These are phyloP conservation scores for Rhabdomys dilectus DNA, from an alignment of 2,113 vertebrate genomes.

Conservation along the genomic window DNA sequence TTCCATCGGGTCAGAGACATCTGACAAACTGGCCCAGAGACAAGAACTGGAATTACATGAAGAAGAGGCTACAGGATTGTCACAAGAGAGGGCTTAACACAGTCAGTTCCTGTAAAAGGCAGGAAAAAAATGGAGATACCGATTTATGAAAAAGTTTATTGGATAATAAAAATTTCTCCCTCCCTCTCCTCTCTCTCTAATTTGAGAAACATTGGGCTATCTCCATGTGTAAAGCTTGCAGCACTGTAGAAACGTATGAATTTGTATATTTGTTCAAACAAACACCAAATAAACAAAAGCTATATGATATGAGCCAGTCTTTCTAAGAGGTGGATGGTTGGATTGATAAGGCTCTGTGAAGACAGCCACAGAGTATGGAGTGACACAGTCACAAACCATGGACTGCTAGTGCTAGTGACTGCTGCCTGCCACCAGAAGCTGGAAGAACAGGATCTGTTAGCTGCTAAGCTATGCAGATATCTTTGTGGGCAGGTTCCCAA, in stretches of 20 bases:
- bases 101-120: not conserved
- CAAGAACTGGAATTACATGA: slow-evolving; percentile 29
- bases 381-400: not conserved
- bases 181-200: not conserved
- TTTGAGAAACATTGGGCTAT: not conserved
- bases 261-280: not conserved
- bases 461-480: no score
- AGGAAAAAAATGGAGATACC: slow-evolving; percentile 16
- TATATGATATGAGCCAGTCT: not conserved
- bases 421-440: not conserved
- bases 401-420: not conserved
- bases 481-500: not conserved
- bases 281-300: not conserved
- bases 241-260: not conserved
- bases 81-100: slow-evolving; percentile 17
- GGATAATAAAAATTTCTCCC: not conserved
- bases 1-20: not conserved
- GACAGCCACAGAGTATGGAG: not conserved
- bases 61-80: not conserved
- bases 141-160: slow-evolving; percentile 25
- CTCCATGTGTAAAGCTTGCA: not conserved
- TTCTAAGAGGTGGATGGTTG: not conserved
- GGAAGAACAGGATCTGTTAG: not conserved
- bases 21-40: not conserved
- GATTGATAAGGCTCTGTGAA: not conserved